Evolutionary conservation across 2,888 invertebrate genomes (phyloP), one percentile per base, ranked within the genome.

Genomic region (Petrophora chlorosata): DNA sequence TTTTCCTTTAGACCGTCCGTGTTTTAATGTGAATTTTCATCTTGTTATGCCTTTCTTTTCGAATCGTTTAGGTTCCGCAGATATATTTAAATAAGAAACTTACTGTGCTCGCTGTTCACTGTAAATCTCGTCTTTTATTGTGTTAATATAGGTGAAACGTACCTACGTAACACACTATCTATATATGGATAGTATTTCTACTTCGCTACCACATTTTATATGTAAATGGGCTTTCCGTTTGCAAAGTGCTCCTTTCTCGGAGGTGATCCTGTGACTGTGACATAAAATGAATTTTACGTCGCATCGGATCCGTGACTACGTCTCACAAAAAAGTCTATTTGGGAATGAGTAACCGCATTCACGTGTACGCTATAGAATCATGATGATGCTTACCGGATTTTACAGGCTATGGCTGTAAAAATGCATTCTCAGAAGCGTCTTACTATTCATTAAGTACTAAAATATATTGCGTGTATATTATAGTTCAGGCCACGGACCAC

Each of bases 221-320:
- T 81, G 81, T 75, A 82, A 82, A 82, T 80, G 71, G 65, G 70
- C 59, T 77, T 75, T 73, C 76, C 73, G 71, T 72, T 71, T 65
- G 70, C 75, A 76, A 79, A 80, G 76, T 79, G 74, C 75, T 80
- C 66, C 70, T 73, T 76, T 73, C 73, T 73, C 67, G 62, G 60
- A 77, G 73, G 72, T 77, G 76, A 78, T 79, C 72, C 65, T 59
- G 63, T 65, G 70, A 75, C 73, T 73, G 70, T 65, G 75, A 75
- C 73, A 66, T 69, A 73, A 77, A 79, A 79, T 76, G 69, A 79
- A 78, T 73, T 78, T 73, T 69, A 70, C 67, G 70, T 68, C 66
- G 65, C 67, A 60, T 70, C 58, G 56, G 58, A 66, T 70, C 53
- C 56, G 58, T 66, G 62, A 62, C 64, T 67, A 59, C 54, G 56